Base-by-base conservation (phyloP, 2,797 vertebrate genomes). In the Triplophysa bombifrons region DNA sequence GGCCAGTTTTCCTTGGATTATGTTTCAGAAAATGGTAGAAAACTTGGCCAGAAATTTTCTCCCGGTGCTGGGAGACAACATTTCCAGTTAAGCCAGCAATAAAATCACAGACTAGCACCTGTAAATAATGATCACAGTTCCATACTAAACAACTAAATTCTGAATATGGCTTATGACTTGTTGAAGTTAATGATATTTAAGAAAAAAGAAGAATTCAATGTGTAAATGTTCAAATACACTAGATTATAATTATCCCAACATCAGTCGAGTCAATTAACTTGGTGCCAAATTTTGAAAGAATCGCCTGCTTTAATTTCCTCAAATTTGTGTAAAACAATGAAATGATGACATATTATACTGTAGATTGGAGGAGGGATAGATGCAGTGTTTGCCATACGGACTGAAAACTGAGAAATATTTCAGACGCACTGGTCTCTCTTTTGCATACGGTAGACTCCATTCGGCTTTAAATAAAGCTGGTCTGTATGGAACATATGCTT, bases 371-470 rank as follows among this genome's bases (percentile, higher is more conserved):
- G 16, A 56, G 56, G 46, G 63, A 38, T 41, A 56, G 63, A 68
- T 60, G 44, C 75, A 71, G 56, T 44, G 72, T 58, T 78, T 76
- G 55, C 53, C 25, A 74, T 76, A 64, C 14, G 44, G 66, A 17
- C 69, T 74, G 60, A 48, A 67, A 34, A 34, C 30, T 34, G 41
- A 77, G 56, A 55, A 73, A 51, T 53, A 14, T 60, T 27, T 20
- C 30, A 38, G 17, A 64, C 8, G 0, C 17, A 38, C 7, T 3
- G 1, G 7, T 4, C 1, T 22, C n/a, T 34, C 25, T 14, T 70
- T 12, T 20, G 63, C 17, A 65, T 64, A 38, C 9, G 38, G 8
- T 9, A 30, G 11, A 44, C 41, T 11, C 11, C 11, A 44, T 44
- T 44, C 2, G 2, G 41, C 10, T 44, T 44, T 12, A 44, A 12